A percentile compares a stretch with the other conserved stretches of the same genome.
phyloP scores from a whole-genome alignment of 2,797 vertebrate genomes.

The Tragelaphus eurycerus region DNA sequence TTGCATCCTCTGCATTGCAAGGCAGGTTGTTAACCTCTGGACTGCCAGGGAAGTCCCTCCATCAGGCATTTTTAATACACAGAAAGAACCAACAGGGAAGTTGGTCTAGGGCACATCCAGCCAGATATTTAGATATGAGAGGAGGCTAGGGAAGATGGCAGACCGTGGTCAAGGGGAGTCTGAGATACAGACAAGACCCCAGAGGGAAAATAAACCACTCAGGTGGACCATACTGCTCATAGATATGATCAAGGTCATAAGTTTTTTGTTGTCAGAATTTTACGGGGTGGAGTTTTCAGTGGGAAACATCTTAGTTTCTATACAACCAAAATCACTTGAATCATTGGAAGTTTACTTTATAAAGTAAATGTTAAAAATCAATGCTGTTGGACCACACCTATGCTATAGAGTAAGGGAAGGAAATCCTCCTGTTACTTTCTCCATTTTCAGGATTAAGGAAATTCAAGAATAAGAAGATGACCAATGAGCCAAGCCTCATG shows the following conservation, averaged over 20 bases:
- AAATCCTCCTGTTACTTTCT: not conserved
- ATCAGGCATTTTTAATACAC: not conserved
- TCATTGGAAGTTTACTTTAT: not conserved
- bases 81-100: not conserved
- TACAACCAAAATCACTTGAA: not conserved
- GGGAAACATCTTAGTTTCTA: not conserved
- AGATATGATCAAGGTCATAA: not conserved
- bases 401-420: not conserved
- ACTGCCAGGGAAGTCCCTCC: not conserved
- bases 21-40: not conserved
- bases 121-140: not conserved
- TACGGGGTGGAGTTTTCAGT: not conserved
- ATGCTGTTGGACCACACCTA: not conserved
- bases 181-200: not conserved
- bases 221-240: not conserved
- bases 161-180: not conserved
- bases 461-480: not conserved
- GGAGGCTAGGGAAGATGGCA: not conserved
- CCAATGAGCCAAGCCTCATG: not conserved
- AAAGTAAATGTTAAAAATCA: not conserved
- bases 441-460: not conserved
- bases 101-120: not conserved
- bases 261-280: not conserved
- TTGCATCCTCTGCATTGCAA: rapidly evolving
- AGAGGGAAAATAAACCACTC: not conserved